Evolutionary conservation across 92 coral and sea anemone species (phyloP), one percentile per base, ranked within the genome.

Genomic region (Porites evermanni): DNA sequence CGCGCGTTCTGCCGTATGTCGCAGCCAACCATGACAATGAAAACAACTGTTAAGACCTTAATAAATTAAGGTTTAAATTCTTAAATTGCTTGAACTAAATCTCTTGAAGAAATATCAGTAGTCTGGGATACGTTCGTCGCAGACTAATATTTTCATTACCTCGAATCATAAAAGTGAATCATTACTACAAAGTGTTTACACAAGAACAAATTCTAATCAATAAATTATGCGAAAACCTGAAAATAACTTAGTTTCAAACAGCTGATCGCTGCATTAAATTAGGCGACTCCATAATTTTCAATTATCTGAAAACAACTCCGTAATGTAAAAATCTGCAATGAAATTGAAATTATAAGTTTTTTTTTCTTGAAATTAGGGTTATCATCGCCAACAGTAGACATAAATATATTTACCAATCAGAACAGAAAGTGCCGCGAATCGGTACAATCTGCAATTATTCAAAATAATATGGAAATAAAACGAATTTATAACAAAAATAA

Each of bases 371-470:
- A 38, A 38, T 38, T 0, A 38, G 47, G 47, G 47, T 38, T 38
- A 38, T 38, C 47, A 38, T 38, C 7, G 47, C 47, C 47, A 38
- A 38, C 47, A 38, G 47, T 5, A 38, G 6, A 38, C 47, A 38
- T 3, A 3, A 38, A 19, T 19, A 16, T 18, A 16, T 63, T 16
- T 18, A 63, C 8, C 8, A 63, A 14, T 14, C 16, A 14, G 18
- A 18, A 24, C 72, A 20, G 44, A 67, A 2, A 4, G 65, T 61
- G 17, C n/a, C 9, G 19, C 65, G 19, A 80, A 68, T 24, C 17
- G 75, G n/a, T 44, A 58, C 53, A 56, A 81, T 70, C 69, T 81
- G 78, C 78, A 81, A 70, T 51, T 16, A 61, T 26, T 58, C 10
- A 17, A 54, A 53, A 53, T 24, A 1, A 58, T 11, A 71, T 44